A percentile compares a stretch with the other conserved stretches of the same genome.
Evolutionary conservation across 2,888 invertebrate genomes (phyloP).

Genomic region (Pachycephus smyrnensis): DNA sequence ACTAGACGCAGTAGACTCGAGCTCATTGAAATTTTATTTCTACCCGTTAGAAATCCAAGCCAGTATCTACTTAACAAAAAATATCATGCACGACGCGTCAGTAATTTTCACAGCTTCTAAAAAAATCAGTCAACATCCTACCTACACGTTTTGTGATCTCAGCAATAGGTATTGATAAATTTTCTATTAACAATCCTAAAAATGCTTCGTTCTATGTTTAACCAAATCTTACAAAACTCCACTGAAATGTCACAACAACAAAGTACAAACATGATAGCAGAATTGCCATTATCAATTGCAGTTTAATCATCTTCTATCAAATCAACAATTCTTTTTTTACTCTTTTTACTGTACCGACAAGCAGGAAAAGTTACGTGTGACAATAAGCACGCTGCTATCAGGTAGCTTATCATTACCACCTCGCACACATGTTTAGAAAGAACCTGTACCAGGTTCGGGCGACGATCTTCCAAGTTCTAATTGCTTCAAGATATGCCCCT

Average conservation of each 20-base stretch:
- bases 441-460: neutral
- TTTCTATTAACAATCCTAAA: neutral
- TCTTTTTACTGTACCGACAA: neutral
- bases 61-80: neutral
- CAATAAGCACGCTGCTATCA: neutral
- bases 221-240: neutral
- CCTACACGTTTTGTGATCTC: neutral
- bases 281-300: neutral
- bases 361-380: neutral
- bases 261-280: neutral
- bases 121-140: neutral
- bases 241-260: neutral
- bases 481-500: slow-evolving; percentile 43
- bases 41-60: neutral
- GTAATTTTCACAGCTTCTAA: neutral
- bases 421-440: neutral
- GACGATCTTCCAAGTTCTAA: slow-evolving; percentile 22
- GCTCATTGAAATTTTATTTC: neutral
- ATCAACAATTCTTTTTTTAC: neutral
- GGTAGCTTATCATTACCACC: neutral
- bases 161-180: too few species aligned
- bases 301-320: neutral
- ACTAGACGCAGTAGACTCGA: neutral
- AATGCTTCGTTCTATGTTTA: too few species aligned
- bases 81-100: neutral